phyloP scores from a whole-genome alignment of 2,113 vertebrate species.

The Takifugu flavidus region DNA sequence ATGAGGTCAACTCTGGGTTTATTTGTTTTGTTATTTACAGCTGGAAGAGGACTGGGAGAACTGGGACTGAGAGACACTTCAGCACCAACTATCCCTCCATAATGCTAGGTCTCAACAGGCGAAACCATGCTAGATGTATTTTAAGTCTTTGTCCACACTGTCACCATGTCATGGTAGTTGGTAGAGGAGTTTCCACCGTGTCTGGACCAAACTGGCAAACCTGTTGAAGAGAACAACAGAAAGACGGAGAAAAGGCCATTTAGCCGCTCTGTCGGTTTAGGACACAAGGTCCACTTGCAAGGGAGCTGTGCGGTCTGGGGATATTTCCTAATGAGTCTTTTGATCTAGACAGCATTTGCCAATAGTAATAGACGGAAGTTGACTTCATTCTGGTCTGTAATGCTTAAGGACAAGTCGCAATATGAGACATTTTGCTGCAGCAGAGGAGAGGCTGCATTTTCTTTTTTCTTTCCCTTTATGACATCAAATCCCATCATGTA shows the following conservation, averaged over 20 bases:
- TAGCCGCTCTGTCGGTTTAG: constrained; percentile 37
- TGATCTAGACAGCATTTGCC: constrained; percentile 30
- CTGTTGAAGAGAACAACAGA: constrained; percentile 37
- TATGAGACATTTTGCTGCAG: constrained; percentile 33
- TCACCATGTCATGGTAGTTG: constrained; percentile 67
- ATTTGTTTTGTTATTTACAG: constrained; percentile 61
- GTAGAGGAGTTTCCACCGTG: constrained; percentile 39
- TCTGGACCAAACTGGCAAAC: constrained; percentile 52
- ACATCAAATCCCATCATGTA: constrained; percentile 50
- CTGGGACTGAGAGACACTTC: constrained; percentile 83
- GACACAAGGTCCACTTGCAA: constrained; percentile 21
- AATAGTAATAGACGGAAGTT: constrained; percentile 28
- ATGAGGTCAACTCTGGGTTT: not conserved
- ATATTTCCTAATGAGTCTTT: constrained; percentile 39
- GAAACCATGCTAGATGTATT: constrained; percentile 67
- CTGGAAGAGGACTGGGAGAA: constrained; percentile 97
- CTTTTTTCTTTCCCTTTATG: constrained; percentile 30
- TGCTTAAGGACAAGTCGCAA: constrained; percentile 23
- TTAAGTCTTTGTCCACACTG: constrained; percentile 70
- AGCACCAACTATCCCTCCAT: constrained; percentile 34
- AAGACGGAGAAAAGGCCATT: constrained; percentile 50
- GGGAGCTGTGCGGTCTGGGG: constrained; percentile 16
- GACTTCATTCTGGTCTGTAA: constrained; percentile 31
- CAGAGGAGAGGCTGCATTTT: constrained; percentile 11
- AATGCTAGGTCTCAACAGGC: constrained; percentile 58